Conservation (phyloP, 30 jellyfish, hydroid and myxozoan species). For the Cassiopea andromeda region DNA sequence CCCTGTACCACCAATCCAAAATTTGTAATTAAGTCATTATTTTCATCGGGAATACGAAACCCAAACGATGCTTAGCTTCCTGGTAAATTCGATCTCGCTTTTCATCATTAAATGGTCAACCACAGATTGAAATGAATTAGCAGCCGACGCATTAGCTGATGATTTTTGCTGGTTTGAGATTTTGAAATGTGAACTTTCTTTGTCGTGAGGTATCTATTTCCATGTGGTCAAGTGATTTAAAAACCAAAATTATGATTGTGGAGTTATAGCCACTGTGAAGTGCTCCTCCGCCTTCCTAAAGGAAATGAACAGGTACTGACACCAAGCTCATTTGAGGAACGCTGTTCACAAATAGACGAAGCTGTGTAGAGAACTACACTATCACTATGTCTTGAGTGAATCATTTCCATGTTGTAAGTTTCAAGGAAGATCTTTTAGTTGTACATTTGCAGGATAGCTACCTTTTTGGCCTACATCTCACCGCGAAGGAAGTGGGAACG, state of each 20-base stretch:
- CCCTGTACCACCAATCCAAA: too few species aligned
- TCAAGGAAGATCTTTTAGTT: not conserved
- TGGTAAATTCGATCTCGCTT: too few species aligned
- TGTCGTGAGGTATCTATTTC: too few species aligned
- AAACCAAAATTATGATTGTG: not conserved
- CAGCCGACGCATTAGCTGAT: too few species aligned
- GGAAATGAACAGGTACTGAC: constrained; percentile 3
- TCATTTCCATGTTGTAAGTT: not conserved
- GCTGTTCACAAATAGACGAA: not conserved
- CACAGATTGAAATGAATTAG: too few species aligned
- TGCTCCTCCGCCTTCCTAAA: not conserved
- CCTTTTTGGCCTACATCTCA: not conserved
- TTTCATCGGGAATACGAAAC: too few species aligned
- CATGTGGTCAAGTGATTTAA: too few species aligned
- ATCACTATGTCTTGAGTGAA: not conserved
- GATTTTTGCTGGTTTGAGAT: too few species aligned
- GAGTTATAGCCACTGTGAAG: not conserved
- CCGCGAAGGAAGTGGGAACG: not conserved
- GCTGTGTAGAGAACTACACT: not conserved
- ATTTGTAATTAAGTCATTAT: too few species aligned
- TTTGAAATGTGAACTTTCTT: too few species aligned
- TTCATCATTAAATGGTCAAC: too few species aligned
- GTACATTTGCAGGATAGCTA: not conserved
- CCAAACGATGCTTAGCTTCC: too few species aligned
- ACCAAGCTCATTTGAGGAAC: constrained; percentile 12